Evolutionary conservation across 2,888 invertebrate species (phyloP).

Genomic region (Subacronicta megacephala): DNA sequence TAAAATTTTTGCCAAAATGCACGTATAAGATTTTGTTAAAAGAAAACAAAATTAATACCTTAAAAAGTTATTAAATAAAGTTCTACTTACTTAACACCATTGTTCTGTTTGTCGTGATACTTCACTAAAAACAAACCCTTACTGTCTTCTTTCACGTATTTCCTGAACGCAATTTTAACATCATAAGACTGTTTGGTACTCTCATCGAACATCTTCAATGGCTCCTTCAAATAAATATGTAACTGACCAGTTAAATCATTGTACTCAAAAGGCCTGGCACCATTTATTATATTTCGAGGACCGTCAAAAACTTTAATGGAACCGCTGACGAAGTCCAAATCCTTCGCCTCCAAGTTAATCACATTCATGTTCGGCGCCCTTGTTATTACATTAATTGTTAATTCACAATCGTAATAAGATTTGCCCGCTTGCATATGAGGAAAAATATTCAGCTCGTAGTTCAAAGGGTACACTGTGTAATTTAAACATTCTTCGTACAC

Average conservation of each 20-base stretch:
- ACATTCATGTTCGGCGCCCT: slow-evolving; percentile 75
- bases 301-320: slow-evolving; percentile 73
- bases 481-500: slow-evolving; percentile 82
- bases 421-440: slow-evolving; percentile 70
- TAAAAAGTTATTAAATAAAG: no score
- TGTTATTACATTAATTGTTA: slow-evolving; percentile 79
- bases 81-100: slow-evolving; percentile 70
- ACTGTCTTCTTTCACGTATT: slow-evolving; percentile 65
- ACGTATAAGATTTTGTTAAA: no score
- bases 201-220: slow-evolving; percentile 69
- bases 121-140: slow-evolving; percentile 76
- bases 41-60: no score
- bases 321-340: slow-evolving; percentile 69
- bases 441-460: slow-evolving; percentile 78
- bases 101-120: slow-evolving; percentile 70
- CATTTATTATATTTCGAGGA: slow-evolving; percentile 71
- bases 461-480: slow-evolving; percentile 84
- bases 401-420: slow-evolving; percentile 78
- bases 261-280: slow-evolving; percentile 73
- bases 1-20: no score
- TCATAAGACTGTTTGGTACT: slow-evolving; percentile 69
- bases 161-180: slow-evolving; percentile 74
- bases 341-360: slow-evolving; percentile 78
- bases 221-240: slow-evolving; percentile 74
- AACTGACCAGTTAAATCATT: slow-evolving; percentile 71